Percentiles rank a stretch among this genome's conserved stretches.
Conservation (phyloP, 2,797 vertebrate species). For the Gambusia yucatana region DNA sequence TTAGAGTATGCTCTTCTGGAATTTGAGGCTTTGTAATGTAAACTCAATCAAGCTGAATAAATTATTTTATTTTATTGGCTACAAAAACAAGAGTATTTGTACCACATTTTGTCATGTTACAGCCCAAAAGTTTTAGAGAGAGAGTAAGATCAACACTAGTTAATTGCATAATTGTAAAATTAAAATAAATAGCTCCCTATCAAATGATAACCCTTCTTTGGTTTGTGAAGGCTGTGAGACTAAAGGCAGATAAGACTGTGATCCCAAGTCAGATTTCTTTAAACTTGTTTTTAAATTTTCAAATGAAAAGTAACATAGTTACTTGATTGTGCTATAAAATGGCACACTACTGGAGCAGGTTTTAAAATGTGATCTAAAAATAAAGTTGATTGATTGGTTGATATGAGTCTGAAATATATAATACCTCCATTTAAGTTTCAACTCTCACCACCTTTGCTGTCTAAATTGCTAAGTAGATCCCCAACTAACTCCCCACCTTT, state of each 20-base stretch:
- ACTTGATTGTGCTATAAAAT: too few species aligned
- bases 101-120: neutral
- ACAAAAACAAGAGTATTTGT: neutral
- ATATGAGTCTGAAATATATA: too few species aligned
- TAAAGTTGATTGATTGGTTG: too few species aligned
- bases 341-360: too few species aligned
- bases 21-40: neutral
- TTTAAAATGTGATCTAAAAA: too few species aligned
- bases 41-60: neutral
- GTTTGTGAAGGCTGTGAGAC: neutral
- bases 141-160: neutral
- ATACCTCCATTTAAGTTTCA: neutral
- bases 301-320: too few species aligned
- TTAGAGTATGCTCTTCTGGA: neutral
- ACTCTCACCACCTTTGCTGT: neutral
- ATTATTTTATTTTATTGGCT: neutral
- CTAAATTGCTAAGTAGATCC: too few species aligned
- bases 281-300: too few species aligned
- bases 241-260: neutral
- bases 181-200: neutral
- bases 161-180: neutral
- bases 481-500: neutral
- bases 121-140: neutral
- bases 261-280: too few species aligned
- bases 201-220: neutral